Conservation (phyloP, 2,113 vertebrate species). For the Parotia lawesii region DNA sequence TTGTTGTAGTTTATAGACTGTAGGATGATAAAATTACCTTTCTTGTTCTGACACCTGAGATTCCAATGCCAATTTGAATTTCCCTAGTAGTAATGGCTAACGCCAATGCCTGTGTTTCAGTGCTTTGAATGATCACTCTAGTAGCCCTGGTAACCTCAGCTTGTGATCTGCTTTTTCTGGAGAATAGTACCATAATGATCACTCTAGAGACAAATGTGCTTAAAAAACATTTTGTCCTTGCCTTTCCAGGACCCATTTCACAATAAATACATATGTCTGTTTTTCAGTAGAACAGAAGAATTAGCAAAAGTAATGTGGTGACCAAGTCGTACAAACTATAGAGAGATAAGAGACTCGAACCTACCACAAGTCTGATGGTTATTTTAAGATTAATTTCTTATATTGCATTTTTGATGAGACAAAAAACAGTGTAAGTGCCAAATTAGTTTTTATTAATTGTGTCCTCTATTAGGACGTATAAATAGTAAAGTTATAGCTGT, state of each 20-base stretch:
- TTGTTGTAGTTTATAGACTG: not conserved
- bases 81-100: not conserved
- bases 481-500: not conserved
- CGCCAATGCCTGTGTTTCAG: rapidly evolving
- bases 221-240: not conserved
- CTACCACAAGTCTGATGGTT: not conserved
- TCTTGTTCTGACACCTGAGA: not conserved
- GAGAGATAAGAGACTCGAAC: not conserved
- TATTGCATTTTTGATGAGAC: not conserved
- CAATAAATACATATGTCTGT: not conserved
- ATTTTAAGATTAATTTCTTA: not conserved
- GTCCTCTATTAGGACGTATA: not conserved
- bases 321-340: not conserved
- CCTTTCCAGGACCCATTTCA: not conserved
- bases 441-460: not conserved
- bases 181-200: not conserved
- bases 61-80: not conserved
- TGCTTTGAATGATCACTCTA: not conserved
- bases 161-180: not conserved
- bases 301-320: not conserved
- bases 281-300: not conserved
- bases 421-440: not conserved
- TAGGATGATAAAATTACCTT: not conserved
- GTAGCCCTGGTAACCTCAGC: not conserved
- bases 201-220: not conserved